Evolutionary conservation across 2,888 invertebrate genomes (phyloP), one percentile per base, ranked within the genome.

Genomic region (Cataglyphis cursor): DNA sequence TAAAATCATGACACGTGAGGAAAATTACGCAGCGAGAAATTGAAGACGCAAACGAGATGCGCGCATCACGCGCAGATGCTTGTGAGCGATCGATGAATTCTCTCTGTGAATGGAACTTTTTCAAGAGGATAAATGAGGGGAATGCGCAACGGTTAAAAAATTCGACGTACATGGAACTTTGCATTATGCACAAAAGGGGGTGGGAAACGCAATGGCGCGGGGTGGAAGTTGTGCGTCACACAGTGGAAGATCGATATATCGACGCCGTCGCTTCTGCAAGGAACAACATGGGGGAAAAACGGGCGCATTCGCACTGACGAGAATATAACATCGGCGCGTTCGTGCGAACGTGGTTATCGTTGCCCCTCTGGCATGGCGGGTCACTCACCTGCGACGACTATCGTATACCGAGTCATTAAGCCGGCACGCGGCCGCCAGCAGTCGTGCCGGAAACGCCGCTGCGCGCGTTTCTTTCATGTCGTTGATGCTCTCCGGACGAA

Each of bases 361-460:
- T 90, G 88, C 88, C 85, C 86, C 83, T 86, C 82, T 86, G 86
- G 81, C 86, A 65, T 35, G 44, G 81, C 80, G 88, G 93, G 93
- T 93, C 93, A 92, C 92, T 93, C 92, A 92, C 92, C 93, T 91
- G 35, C 35, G 91, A 89, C 90, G 88, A 88, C 88, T 87, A 90
- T 89, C 88, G 88, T 86, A 35, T 35, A 90, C 89, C 88, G 90
- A 91, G 92, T 91, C 90, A 92, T 92, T 91, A 91, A 92, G 89
- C 90, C 66, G 89, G 84, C 51, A 51, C 83, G 81, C 83, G 78
- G 83, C 75, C 82, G 66, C 57, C 83, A 75, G 57, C 82, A 68
- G 68, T 72, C 83, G 76, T 88, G 86, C 89, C 89, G 90, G 90
- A 91, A 93, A 90, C 86, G 85, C 83, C 87, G 87, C 83, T 80